These are phyloP conservation scores for Tholera decimalis DNA, from an alignment of 2,888 invertebrate species.

Conservation along the genomic window DNA sequence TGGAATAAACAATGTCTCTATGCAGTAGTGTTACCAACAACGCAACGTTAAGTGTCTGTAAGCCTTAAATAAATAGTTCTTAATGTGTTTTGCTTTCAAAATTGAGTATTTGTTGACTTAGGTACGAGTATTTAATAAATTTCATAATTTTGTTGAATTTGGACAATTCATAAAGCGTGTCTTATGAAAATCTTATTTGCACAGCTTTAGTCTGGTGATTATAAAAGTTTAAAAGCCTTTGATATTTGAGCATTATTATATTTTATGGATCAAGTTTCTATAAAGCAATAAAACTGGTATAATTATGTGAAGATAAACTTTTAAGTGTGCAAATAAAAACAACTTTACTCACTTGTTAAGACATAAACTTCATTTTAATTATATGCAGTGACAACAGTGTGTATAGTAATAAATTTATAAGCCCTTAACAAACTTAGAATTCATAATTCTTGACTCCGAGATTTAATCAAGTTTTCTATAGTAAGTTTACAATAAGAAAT, in stretches of 20 bases:
- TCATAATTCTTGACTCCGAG: neutral
- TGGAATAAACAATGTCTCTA: constrained; percentile 30
- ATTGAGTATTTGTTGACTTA: constrained; percentile 42
- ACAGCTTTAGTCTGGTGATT: constrained; percentile 49
- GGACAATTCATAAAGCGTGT: constrained; percentile 41
- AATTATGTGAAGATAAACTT: constrained; percentile 37
- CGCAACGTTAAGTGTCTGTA: constrained; percentile 6
- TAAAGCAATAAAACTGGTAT: constrained; percentile 31
- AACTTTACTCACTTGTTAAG: constrained; percentile 20
- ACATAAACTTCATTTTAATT: constrained; percentile 16
- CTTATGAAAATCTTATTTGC: constrained; percentile 52
- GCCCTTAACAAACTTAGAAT: neutral
- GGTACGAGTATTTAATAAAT: constrained; percentile 48
- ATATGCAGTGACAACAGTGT: constrained; percentile 12
- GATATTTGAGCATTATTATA: constrained; percentile 46
- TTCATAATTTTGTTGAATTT: constrained; percentile 47
- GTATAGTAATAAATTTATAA: constrained; percentile 3
- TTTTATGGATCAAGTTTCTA: constrained; percentile 47
- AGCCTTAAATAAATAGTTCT: constrained; percentile 44
- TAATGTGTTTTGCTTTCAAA: constrained; percentile 37
- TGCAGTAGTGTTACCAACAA: constrained; percentile 18
- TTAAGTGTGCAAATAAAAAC: constrained; percentile 28
- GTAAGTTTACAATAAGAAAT: neutral
- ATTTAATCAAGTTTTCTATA: constrained; percentile 1
- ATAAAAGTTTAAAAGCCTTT: constrained; percentile 52